A percentile compares a stretch with the other conserved stretches of the same genome.
Conservation (phyloP, 2,797 vertebrate species). For the Pseudocheirus occidentalis region DNA sequence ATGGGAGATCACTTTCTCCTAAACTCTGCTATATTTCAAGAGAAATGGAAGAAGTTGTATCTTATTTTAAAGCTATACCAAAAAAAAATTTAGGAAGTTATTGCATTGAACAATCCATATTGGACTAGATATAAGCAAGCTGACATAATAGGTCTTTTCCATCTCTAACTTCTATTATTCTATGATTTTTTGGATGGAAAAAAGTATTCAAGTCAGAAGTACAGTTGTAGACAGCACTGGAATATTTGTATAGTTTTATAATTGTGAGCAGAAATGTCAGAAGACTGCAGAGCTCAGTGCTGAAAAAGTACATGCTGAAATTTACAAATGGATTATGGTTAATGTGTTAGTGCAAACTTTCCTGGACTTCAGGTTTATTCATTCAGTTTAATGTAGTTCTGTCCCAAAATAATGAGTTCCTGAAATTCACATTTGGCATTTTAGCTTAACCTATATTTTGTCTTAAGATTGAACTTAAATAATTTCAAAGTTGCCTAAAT, state of each 20-base stretch:
- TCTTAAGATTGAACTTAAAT: neutral
- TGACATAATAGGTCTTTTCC: neutral
- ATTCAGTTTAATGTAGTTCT: neutral
- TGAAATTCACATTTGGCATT: neutral
- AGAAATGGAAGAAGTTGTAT: fast-evolving
- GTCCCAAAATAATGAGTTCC: neutral
- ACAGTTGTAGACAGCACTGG: neutral
- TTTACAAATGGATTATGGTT: slow-evolving; percentile 52
- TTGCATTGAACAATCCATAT: neutral
- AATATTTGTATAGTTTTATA: neutral
- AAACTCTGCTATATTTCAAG: neutral
- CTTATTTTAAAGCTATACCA: neutral
- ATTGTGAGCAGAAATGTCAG: slow-evolving; percentile 5
- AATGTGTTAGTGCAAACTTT: slow-evolving; percentile 18
- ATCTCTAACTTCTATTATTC: slow-evolving; percentile 18
- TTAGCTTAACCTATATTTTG: neutral
- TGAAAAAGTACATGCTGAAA: slow-evolving; percentile 24
- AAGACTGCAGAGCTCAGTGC: slow-evolving; percentile 24
- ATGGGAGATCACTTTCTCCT: neutral
- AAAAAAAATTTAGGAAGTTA: neutral
- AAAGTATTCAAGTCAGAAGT: slow-evolving; percentile 21
- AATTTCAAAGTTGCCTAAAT: neutral
- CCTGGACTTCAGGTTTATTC: slow-evolving; percentile 27
- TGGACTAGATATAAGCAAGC: neutral
- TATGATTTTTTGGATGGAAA: slow-evolving; percentile 8